phyloP scores from a whole-genome alignment of 2,113 vertebrate genomes.

The Dasyprocta punctata region DNA sequence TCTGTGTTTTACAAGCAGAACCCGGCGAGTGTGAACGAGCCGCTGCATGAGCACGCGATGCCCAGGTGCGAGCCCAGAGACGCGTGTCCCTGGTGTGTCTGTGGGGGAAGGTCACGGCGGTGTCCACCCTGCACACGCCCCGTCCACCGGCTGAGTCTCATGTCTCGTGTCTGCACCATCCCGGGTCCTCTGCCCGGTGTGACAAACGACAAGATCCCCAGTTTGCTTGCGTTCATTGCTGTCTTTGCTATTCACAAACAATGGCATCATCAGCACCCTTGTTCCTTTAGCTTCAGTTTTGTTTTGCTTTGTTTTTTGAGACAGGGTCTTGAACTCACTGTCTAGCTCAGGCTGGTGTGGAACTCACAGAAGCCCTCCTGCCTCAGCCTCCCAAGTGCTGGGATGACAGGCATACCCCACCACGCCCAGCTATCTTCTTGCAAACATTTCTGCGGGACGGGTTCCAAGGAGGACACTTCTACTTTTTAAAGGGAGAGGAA shows the following conservation, averaged over 20 bases:
- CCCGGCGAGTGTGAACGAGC: not conserved
- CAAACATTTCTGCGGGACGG: not conserved
- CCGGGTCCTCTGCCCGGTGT: not conserved
- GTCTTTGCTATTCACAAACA: not conserved
- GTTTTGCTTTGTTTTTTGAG: not conserved
- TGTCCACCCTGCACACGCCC: not conserved
- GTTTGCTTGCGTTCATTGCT: not conserved
- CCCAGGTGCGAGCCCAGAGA: not conserved
- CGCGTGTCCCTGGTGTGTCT: not conserved
- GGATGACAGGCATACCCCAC: not conserved
- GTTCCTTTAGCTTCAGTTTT: not conserved
- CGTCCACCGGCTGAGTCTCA: accelerated
- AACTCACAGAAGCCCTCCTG: not conserved
- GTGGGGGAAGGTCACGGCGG: not conserved
- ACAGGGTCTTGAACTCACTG: not conserved
- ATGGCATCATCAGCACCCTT: not conserved
- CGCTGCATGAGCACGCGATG: not conserved
- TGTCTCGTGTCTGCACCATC: not conserved
- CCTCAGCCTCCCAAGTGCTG: not conserved
- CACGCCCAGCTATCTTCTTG: not conserved
- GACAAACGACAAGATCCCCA: not conserved
- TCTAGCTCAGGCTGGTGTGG: not conserved
- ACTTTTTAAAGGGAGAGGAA: not conserved
- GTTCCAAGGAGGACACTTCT: not conserved
- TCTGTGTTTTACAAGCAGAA: not conserved